Evolutionary conservation across 2,113 vertebrate genomes (phyloP), one percentile per base, ranked within the genome.

Genomic region (Suricata suricatta): DNA sequence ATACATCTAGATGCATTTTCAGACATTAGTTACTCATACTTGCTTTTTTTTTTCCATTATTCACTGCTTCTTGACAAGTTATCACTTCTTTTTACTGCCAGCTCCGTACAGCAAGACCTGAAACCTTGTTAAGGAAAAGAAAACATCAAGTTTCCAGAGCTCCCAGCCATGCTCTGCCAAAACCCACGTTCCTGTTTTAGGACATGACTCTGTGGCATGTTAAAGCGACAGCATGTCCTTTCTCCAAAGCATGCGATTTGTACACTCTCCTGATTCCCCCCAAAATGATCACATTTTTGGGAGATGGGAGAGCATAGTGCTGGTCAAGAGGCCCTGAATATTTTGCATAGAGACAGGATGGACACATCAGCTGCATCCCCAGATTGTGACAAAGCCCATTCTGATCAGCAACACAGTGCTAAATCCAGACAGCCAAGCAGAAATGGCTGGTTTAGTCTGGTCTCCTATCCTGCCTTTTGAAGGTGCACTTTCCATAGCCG

Each of bases 1-100:
- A 96, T 97, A 97, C 52, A 5, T 90, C 93, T 66, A 87, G 68
- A 54, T 68, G 96, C 89, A 93, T 95, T 96, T 98, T 98, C 88
- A 98, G 93, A 89, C 84, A 97, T 97, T 97, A 95, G 90, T 90
- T 95, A 95, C 93, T 96, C 88, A 97, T 95, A 96, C 84, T 97
- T 44, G 44, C 66, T 97, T 97, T 93, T 68, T 95, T 3, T 50
- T 50, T 50, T 95, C 95, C 0, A 0, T 95, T 88, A 82, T 90
- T 97, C 80, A 66, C 38, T 54, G 94, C 93, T 98, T 97, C 94
- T 92, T 98, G 98, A 98, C 96, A 97, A 98, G 96, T 93, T 97
- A 97, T 96, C 96, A 98, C 94, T 77, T 93, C 97, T 95, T 98
- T 97, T 96, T 80, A 88, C 91, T 72, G 81, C 95, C 90, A 96